phyloP scores from a whole-genome alignment of 2,888 invertebrate genomes.

The Hybos culiciformis region DNA sequence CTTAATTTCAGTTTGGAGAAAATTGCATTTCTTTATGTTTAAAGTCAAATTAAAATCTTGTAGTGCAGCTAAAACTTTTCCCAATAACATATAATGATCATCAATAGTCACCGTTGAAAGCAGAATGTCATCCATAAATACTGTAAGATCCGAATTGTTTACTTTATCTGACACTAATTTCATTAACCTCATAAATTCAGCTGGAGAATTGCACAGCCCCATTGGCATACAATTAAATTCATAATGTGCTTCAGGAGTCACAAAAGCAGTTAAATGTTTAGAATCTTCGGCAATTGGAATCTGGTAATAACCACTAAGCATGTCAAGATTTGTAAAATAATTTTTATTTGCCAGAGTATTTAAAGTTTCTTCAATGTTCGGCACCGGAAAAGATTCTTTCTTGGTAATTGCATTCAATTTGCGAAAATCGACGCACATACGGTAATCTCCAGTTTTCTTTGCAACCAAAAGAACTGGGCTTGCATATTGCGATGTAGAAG shows the following conservation, averaged over 20 bases:
- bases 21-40: background rate
- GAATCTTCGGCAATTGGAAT: conserved; percentile 1
- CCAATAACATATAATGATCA: background rate
- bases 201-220: conserved; percentile 18
- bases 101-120: background rate
- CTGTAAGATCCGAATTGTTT: background rate
- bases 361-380: conserved; percentile 17
- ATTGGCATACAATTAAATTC: conserved; percentile 21
- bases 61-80: background rate
- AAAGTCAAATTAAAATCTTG: background rate
- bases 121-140: conserved; percentile 3
- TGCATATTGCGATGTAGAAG: conserved; percentile 20
- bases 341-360: background rate
- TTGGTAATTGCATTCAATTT: conserved; percentile 18
- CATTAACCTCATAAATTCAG: conserved; percentile 13
- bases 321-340: conserved; percentile 8
- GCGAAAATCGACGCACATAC: conserved; percentile 21
- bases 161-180: background rate
- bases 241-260: conserved; percentile 20
- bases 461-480: conserved; percentile 20
- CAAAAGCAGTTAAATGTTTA: conserved; percentile 17
- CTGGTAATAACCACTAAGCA: conserved; percentile 9
- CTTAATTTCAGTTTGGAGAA: background rate
- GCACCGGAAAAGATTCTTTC: conserved; percentile 16
- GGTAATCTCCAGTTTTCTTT: conserved; percentile 20